Base-by-base conservation (phyloP, 2,113 vertebrate genomes). In the Chaenogobius annularis region DNA sequence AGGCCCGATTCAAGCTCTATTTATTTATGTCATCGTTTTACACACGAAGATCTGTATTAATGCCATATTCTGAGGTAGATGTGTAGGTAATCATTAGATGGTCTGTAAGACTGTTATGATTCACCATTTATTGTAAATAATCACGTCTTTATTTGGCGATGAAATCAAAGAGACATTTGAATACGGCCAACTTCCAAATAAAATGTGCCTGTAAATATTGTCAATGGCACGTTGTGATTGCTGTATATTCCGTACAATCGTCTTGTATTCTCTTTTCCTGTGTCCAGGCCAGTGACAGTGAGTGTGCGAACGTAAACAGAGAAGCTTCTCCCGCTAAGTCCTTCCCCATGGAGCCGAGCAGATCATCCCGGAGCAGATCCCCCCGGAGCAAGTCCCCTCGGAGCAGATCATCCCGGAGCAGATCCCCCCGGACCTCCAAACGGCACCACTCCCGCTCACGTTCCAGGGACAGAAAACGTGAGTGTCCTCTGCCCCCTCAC, bases 371-470 rank as follows among this genome's bases (percentile, higher is more conserved):
- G 94, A 90, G 92, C 72, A 40, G 37, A 40, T 94, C 55, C 92
- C 85, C n/a, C 93, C 94, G 87, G 96, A 31, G 96, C 52, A 93
- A 92, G 90, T 96, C 95, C 74, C 96, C 96, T 69, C 94, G 94
- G 93, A 90, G 92, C 72, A 40, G 37, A 40, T 40, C 37, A 3
- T 7, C 37, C 1, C 37, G 37, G 7, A 40, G 37, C 8, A 6
- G 92, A 90, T 96, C 95, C 74, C 96, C 96, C 70, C 94, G 94
- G 94, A 90, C 92, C 72, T 95, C 95, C 78, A 99, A 96, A 91
- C 95, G 97, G 82, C 95, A 96, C 85, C 95, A 95, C 70, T 99
- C 97, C 73, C 93, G 95, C 69, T 98, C 97, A 59, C 95, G 95
- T 44, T 95, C 94, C 77, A 90, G 84, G 82, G 98, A 97, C 56